Conservation (phyloP, 2,888 invertebrate genomes). For the Polydrusus cervinus region DNA sequence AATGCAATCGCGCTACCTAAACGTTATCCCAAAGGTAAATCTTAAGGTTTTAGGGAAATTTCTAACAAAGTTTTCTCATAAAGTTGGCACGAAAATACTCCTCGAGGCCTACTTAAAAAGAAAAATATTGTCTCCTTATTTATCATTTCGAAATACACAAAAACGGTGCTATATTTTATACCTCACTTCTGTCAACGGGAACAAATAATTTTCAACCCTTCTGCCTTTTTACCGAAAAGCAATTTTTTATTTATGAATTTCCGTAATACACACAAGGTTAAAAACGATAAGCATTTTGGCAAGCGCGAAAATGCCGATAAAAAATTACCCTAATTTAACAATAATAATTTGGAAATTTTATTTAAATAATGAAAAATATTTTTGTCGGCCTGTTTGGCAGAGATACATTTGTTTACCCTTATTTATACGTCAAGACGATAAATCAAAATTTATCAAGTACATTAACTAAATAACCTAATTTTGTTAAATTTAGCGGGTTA, state of each 20-base stretch:
- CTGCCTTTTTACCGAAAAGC: conserved; percentile 1
- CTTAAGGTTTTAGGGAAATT: conserved; percentile 12
- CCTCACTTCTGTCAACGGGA: conserved; percentile 18
- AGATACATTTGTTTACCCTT: conserved; percentile 2
- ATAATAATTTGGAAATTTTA: conserved; percentile 3
- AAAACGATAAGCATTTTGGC: conserved; percentile 19
- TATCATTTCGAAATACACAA: conserved; percentile 27
- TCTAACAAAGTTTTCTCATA: conserved; percentile 25
- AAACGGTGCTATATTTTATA: conserved; percentile 17
- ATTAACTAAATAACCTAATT: conserved; percentile 7
- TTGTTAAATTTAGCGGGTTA: not conserved
- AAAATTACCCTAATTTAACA: not conserved
- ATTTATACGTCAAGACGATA: not conserved
- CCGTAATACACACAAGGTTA: not conserved
- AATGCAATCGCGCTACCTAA: conserved; percentile 10
- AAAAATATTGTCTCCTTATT: conserved; percentile 32
- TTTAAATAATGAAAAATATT: conserved; percentile 5
- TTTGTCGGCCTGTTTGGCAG: not conserved
- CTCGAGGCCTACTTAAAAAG: conserved; percentile 16
- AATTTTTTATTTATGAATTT: conserved; percentile 11
- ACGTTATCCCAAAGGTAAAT: conserved; percentile 15
- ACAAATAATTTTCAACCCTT: conserved; percentile 30
- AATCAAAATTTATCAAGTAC: conserved; percentile 8
- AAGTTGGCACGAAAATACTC: conserved; percentile 22
- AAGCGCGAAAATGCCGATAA: not conserved